phyloP scores from a whole-genome alignment of 2,797 vertebrate species.

The Urocyon cinereoargenteus region DNA sequence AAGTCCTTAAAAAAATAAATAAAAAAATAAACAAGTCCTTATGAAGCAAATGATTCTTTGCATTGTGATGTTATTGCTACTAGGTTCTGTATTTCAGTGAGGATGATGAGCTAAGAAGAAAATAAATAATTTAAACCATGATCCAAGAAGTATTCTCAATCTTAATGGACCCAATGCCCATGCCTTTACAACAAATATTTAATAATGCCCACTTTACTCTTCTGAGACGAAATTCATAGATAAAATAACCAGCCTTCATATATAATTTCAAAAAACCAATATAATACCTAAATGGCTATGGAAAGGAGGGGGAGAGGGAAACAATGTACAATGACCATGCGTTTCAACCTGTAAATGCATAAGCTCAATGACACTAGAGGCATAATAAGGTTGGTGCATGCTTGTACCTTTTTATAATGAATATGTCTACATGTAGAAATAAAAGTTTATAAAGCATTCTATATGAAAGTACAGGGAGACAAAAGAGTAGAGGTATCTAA shows the following conservation, averaged over 20 bases:
- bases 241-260: neutral
- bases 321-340: neutral
- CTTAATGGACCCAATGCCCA: neutral
- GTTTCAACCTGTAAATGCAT: neutral
- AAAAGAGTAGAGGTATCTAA: neutral
- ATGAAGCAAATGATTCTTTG: slow-evolving; percentile 14
- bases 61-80: neutral
- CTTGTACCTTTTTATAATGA: neutral
- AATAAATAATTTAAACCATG: neutral
- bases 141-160: neutral
- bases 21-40: neutral
- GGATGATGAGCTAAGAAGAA: neutral
- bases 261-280: neutral
- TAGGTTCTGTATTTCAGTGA: neutral
- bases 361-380: neutral
- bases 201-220: neutral
- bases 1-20: no score
- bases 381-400: neutral
- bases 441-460: neutral
- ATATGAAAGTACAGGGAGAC: neutral
- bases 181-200: neutral
- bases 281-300: neutral
- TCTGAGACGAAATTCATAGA: neutral
- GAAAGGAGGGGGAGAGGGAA: neutral
- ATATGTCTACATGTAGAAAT: neutral